Base-by-base conservation (phyloP, 1,140 invertebrate genomes). In the Chironomus tepperi region DNA sequence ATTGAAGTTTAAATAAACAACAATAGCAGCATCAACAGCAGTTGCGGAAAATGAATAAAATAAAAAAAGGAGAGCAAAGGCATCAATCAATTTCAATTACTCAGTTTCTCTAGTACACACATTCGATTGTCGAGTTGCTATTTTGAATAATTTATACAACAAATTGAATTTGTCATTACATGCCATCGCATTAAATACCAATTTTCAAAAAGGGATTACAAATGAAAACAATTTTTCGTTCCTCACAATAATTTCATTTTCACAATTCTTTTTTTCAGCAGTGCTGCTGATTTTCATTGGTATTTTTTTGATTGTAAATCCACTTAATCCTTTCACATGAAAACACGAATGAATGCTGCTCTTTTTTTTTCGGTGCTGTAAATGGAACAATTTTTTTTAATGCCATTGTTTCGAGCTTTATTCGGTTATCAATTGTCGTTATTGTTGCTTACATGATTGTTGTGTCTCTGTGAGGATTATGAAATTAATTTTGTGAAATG, bases 281-380 rank as follows among this genome's bases (percentile, higher is more conserved):
- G 9, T 47, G 24, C 2, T 5, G 24, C 5, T 34, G 43, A 10
- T 47, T 57, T 5, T 12, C n/a, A 57, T 15, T 57, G 47, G 47
- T n/a, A 12, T 57, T n/a, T 57, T 57, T 12, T 57, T n/a, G n/a
- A 57, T 57, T 57, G 47, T 57, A 57, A 57, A 57, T 57, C 47
- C 47, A 57, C 12, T 57, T 57, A 57, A 57, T 57, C 47, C 47
- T 57, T 57, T 57, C 47, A 57, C 24, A 57, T n/a, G 47, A 57
- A 57, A 5, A 34, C 24, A 34, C 24, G 24, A 34, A 34, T 34
- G 24, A 34, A 34, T 34, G 24, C n/a, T 47, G 43, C 15, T 47
- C 15, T 47, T 15, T 15, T 12, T n/a, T 57, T 57, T 57, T 12
- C 10, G 12, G n/a, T n/a, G 47, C 47, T 57, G n/a, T 15, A 57